Conservation (phyloP, 1,140 invertebrate genomes). For the Cecropterus lyciades region DNA sequence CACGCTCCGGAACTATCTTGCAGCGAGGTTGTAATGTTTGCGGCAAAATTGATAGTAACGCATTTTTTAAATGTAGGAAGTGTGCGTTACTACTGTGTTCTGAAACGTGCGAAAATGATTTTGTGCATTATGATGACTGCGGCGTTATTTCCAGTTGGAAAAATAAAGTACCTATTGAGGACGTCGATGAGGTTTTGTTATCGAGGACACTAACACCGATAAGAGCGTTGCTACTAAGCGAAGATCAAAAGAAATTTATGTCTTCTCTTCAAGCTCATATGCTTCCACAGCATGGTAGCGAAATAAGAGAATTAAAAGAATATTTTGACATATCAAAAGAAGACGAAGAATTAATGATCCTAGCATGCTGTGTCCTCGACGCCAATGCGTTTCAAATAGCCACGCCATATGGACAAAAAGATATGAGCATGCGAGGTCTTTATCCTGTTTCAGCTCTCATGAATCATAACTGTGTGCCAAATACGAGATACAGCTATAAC, state of each 20-base stretch:
- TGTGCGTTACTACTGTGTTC: constrained; percentile 87
- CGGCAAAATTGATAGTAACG: constrained; percentile 75
- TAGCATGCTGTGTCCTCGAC: constrained; percentile 87
- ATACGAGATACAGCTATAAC: constrained; percentile 88
- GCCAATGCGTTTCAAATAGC: constrained; percentile 91
- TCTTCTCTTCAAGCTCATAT: constrained; percentile 84
- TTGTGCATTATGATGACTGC: constrained; percentile 86
- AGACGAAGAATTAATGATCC: constrained; percentile 86
- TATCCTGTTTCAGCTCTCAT: constrained; percentile 90
- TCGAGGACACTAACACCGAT: constrained; percentile 85
- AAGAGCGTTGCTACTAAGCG: constrained; percentile 84
- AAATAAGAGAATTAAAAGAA: constrained; percentile 86
- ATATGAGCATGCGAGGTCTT: constrained; percentile 87
- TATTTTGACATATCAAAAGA: constrained; percentile 84
- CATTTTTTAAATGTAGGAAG: constrained; percentile 82
- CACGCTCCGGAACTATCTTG: constrained; percentile 78
- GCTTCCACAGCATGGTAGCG: constrained; percentile 82
- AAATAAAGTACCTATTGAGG: constrained; percentile 78
- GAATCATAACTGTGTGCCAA: constrained; percentile 91
- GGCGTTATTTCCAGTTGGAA: constrained; percentile 83
- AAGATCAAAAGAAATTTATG: constrained; percentile 84
- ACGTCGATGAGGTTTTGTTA: constrained; percentile 79
- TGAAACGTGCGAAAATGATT: constrained; percentile 82
- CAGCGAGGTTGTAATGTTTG: constrained; percentile 85
- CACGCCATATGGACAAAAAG: constrained; percentile 70